phyloP scores from a whole-genome alignment of 1,140 invertebrate species.

The Andrena cerasifolii region DNA sequence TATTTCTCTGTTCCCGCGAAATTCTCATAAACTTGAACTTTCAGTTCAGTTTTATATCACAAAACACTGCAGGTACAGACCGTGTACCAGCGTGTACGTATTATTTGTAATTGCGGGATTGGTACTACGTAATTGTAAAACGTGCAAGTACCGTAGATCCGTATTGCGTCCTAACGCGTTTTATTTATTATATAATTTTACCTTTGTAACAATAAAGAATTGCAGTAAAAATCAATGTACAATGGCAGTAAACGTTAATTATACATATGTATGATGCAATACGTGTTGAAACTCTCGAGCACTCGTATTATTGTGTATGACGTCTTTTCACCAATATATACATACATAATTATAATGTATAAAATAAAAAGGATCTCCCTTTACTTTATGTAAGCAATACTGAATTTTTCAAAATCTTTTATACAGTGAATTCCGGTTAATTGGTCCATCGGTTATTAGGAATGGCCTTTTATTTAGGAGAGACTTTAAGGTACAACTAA shows the following conservation, averaged over 20 bases:
- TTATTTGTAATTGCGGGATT: constrained; percentile 2
- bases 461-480: too few species aligned
- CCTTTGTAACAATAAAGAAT: too few species aligned
- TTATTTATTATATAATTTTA: constrained; percentile 77
- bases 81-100: not conserved
- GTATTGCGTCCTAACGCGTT: constrained; percentile 66
- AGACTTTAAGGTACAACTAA: too few species aligned
- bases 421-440: too few species aligned
- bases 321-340: constrained; percentile 63
- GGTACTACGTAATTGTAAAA: not conserved
- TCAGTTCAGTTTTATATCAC: too few species aligned
- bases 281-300: constrained; percentile 70
- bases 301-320: constrained; percentile 65
- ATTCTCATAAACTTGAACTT: too few species aligned
- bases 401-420: constrained; percentile 36
- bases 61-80: not conserved
- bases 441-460: too few species aligned
- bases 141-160: constrained; percentile 52
- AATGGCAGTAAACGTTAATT: constrained; percentile 58
- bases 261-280: constrained; percentile 75
- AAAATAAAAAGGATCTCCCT: not conserved
- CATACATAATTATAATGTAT: constrained; percentile 58
- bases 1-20: too few species aligned
- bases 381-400: constrained; percentile 18
- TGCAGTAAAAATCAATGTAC: constrained; percentile 67